These are phyloP conservation scores for Cataglyphis cursor DNA, from an alignment of 2,888 invertebrate genomes.

Conservation along the genomic window DNA sequence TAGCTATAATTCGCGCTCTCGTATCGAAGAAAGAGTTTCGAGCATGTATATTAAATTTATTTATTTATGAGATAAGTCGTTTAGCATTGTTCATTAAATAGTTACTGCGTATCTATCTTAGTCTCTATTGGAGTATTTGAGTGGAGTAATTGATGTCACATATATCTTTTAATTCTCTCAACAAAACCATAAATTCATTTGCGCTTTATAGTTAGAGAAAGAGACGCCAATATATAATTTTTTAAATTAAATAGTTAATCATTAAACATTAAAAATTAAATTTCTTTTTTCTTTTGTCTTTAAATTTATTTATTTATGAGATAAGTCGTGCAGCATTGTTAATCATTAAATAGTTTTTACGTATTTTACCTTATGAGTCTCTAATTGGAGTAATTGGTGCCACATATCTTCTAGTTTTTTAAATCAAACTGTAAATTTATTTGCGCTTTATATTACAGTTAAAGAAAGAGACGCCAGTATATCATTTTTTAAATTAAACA, in stretches of 20 bases:
- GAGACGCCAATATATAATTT: neutral
- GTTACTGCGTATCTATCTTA: neutral
- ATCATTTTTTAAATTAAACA: conserved; percentile 10
- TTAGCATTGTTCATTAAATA: neutral
- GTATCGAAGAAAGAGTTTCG: neutral
- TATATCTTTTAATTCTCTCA: neutral
- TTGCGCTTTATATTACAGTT: neutral
- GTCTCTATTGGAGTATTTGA: too few species aligned
- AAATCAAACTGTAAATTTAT: neutral
- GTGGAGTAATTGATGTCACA: neutral
- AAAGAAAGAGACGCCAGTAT: neutral
- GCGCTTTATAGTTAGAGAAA: neutral
- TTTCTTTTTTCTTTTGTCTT: neutral
- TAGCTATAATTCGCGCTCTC: neutral
- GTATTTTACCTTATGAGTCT: neutral
- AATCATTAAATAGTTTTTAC: neutral
- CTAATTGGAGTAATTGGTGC: neutral
- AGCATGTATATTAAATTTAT: neutral
- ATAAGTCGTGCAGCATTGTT: neutral
- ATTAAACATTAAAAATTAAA: conserved; percentile 3
- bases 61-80: neutral
- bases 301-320: too few species aligned
- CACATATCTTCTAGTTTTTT: neutral
- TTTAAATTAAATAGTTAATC: neutral
- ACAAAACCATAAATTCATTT: neutral